Evolutionary conservation across 2,797 vertebrate species (phyloP), one percentile per base, ranked within the genome.

Genomic region (Hippopotamyrus pictus): DNA sequence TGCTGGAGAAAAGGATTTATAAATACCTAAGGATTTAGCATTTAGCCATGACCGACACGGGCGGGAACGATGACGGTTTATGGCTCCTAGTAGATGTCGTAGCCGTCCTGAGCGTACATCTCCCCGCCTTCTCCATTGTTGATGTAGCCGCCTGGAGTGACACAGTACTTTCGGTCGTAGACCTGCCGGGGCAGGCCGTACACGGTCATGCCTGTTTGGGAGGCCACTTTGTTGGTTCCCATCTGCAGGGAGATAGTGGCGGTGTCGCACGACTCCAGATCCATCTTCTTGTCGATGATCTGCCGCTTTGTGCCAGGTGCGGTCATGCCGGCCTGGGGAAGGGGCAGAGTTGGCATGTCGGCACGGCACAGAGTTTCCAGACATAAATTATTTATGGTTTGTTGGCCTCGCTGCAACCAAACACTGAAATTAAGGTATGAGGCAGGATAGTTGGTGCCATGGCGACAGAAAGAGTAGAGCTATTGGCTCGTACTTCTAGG

Each of bases 201-300:
- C 51, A 97, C 96, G 0, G 97, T 99, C 97, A 99, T 98, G 92
- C 98, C 98, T 88, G 95, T 94, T 94, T 98, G 98, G 0, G 98
- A 99, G 0, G 98, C 98, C 88, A 97, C 96, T 93, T 97, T 98
- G 94, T 98, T 99, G 93, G 97, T 97, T 90, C 98, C 98, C 98
- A 99, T 99, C 95, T 99, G 98, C 93, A 99, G 96, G 0, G 98
- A 97, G 91, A 99, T 97, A 50, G 95, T 97, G 92, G 93, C 92
- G 1, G 93, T 96, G 94, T 99, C 98, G 0, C 97, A 99, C 87
- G 92, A 95, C 92, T 99, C 97, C 96, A 98, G 96, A 87, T 98
- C 97, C 94, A 98, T 95, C 86, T 96, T 95, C 19, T 97, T 98
- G 92, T 98, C 98, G 6, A 98, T 98, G 94, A 99, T 99, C 95